Base-by-base conservation (phyloP, 2,113 vertebrate genomes). In the Heterocephalus glaber region DNA sequence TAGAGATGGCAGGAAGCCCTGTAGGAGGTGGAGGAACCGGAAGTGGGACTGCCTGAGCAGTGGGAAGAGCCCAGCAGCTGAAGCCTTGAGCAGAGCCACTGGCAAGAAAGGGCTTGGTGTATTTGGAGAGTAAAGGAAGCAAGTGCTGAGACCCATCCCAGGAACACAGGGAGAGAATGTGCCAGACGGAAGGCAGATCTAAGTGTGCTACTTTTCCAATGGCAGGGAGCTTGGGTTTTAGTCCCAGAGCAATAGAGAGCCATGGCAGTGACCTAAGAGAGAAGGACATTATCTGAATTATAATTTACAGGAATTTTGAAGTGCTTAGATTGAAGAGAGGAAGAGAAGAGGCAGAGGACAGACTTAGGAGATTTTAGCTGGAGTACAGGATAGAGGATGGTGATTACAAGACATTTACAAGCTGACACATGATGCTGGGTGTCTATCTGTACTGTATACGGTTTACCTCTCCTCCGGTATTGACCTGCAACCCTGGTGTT, bases 1-100 rank as follows among this genome's bases (percentile, higher is more conserved):
- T 30, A 4, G 41, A 63, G 20, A 33, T 68, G 44, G 16, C 33
- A 22, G 7, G 41, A 58, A 83, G 24, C 47, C 63, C 30, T 35
- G 4, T 10, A 30, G 14, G 4, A 1, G 20, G 4, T 4, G 35
- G 0, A 1, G 12, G 2, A 22, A 38, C 33, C 44, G 52, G 33
- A 94, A 52, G 3, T 4, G 35, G 68, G n/a, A 22, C 13, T 52
- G 16, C 26, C 10, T 3, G 24, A 47, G 72, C 5, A 47, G 6
- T 76, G 22, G 41, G 10, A 86, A 12, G 28, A 61, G 58, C 30
- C 56, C 41, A 19, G 33, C 4, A 3, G 5, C 26, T 4, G 49
- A 79, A 66, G 13, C 20, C 8, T 0, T 11, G 2, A 20, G 14
- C 14, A 3, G 3, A 24, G 41, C 17, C 58, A 33, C 11, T 7